These are phyloP conservation scores for Cacoxenus indagator DNA, from an alignment of 2,888 invertebrate species.

Conservation along the genomic window DNA sequence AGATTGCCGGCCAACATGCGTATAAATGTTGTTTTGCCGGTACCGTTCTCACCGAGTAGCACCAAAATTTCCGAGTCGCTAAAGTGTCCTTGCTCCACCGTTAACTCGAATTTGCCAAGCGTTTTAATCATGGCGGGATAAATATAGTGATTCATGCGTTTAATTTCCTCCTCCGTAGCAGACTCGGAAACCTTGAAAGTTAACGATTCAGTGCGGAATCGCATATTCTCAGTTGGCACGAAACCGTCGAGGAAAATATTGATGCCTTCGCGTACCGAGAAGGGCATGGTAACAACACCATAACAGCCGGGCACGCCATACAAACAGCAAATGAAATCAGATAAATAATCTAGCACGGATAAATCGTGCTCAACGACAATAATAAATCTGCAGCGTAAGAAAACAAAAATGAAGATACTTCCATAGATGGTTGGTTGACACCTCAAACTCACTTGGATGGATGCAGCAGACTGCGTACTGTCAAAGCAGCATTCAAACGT, in stretches of 20 bases:
- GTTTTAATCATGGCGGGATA: slow-evolving; percentile 94
- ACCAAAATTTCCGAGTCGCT: slow-evolving; percentile 99
- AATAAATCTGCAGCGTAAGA: slow-evolving; percentile 80
- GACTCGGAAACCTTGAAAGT: slow-evolving; percentile 99
- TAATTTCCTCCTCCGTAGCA: slow-evolving; percentile 96
- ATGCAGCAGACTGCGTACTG: slow-evolving; percentile 91
- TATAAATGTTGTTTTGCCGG: slow-evolving; percentile 99
- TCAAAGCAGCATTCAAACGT: slow-evolving; percentile 94
- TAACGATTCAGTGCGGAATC: slow-evolving; percentile 96
- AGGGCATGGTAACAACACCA: slow-evolving; percentile 99
- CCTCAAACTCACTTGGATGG: slow-evolving; percentile 82
- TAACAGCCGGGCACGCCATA: slow-evolving; percentile 99
- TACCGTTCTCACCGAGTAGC: slow-evolving; percentile 96
- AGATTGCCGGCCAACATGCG: slow-evolving; percentile 97
- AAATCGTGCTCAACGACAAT: slow-evolving; percentile 99
- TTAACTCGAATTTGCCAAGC: slow-evolving; percentile 80
- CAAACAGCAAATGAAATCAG: slow-evolving; percentile 98
- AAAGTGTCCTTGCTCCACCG: slow-evolving; percentile 91
- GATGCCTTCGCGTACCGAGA: slow-evolving; percentile 99
- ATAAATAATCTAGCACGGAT: slow-evolving; percentile 97
- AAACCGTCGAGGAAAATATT: slow-evolving; percentile 99
- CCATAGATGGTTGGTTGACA: background rate
- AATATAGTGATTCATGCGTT: slow-evolving; percentile 95
- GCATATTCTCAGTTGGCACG: slow-evolving; percentile 98
- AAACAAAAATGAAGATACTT: background rate